Evolutionary conservation across 2,888 invertebrate genomes (phyloP).

Genomic region (Ochlodes sylvanus): DNA sequence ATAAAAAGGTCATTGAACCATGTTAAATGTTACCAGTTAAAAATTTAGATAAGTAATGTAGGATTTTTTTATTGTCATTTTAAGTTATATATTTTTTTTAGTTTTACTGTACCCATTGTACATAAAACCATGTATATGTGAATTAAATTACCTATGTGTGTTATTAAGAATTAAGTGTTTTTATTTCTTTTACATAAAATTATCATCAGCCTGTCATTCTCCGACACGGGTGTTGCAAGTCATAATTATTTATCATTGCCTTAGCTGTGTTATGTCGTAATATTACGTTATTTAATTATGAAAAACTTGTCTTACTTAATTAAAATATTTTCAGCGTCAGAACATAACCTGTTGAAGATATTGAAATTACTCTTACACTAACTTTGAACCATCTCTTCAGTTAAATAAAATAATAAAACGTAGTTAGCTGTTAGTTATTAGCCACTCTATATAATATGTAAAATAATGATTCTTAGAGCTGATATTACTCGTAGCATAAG

Average conservation of each 20-base stretch:
- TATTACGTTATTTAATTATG: too few species aligned
- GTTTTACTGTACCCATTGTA: conserved; percentile 3
- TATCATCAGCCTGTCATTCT: neutral
- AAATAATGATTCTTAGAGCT: too few species aligned
- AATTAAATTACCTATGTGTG: neutral
- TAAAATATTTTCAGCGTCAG: too few species aligned
- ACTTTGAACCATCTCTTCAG: too few species aligned
- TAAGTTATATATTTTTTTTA: neutral
- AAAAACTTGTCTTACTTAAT: too few species aligned
- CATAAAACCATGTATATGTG: neutral
- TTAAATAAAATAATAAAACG: too few species aligned
- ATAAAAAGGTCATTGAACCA: conserved; percentile 1
- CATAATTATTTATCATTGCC: neutral
- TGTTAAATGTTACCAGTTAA: neutral
- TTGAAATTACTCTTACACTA: too few species aligned
- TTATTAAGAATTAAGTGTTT: neutral
- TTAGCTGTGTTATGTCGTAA: neutral
- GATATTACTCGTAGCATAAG: too few species aligned
- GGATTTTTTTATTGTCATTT: neutral
- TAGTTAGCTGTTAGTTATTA: too few species aligned
- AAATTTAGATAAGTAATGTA: neutral
- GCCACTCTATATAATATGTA: too few species aligned
- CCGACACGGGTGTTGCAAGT: neutral
- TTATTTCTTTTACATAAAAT: neutral
- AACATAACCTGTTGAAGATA: too few species aligned